Evolutionary conservation across 2,797 vertebrate genomes (phyloP).

Genomic region (Enteromius radiatus): DNA sequence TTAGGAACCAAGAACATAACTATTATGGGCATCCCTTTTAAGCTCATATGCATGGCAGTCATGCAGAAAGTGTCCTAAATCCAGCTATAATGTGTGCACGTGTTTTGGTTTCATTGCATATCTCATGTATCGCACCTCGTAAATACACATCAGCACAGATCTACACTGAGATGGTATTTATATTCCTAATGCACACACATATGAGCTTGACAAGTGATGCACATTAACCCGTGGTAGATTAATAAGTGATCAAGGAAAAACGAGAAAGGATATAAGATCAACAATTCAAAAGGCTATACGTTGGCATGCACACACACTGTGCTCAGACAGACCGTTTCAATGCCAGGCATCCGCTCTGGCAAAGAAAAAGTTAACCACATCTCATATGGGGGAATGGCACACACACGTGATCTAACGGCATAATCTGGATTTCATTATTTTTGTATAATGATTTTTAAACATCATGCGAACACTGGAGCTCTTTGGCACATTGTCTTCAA

Average conservation of each 20-base stretch:
- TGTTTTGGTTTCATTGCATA: not conserved
- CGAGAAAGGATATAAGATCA: conserved; percentile 57
- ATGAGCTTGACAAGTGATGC: conserved; percentile 49
- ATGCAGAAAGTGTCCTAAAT: conserved; percentile 16
- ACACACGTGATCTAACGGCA: conserved; percentile 53
- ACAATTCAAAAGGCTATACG: conserved; percentile 68
- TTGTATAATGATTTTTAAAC: conserved; percentile 10
- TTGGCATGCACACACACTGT: conserved; percentile 83
- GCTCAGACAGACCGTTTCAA: conserved; percentile 77
- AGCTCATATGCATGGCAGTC: conserved; percentile 43
- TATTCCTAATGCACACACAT: conserved; percentile 26
- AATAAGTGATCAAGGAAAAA: conserved; percentile 47
- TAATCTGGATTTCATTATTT: conserved; percentile 33
- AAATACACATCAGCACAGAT: not conserved
- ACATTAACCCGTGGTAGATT: conserved; percentile 40
- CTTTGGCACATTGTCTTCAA: conserved; percentile 12
- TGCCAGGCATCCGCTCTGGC: conserved; percentile 65
- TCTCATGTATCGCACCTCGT: not conserved
- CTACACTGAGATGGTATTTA: not conserved
- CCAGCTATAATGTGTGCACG: conserved; percentile 1
- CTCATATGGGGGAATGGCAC: conserved; percentile 65
- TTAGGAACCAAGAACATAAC: conserved; percentile 18
- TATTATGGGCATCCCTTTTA: conserved; percentile 46
- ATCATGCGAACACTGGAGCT: conserved; percentile 1
- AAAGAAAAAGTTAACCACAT: conserved; percentile 76